Evolutionary conservation across 1,140 invertebrate genomes (phyloP), one percentile per base, ranked within the genome.

Genomic region (Aphis craccivora): DNA sequence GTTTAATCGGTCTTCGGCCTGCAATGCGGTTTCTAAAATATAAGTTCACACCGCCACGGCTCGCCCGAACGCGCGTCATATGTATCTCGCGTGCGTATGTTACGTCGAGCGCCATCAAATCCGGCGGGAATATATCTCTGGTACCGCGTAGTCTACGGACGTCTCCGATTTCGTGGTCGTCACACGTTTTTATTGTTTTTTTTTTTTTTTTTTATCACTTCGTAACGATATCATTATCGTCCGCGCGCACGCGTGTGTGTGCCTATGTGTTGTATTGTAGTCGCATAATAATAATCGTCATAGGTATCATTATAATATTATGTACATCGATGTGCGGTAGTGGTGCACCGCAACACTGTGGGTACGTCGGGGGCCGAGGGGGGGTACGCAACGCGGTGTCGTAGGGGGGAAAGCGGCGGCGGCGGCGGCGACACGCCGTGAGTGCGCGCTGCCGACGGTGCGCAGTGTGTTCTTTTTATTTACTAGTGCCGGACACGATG

Each of bases 401-500:
- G 89, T 90, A 43, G 89, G 37, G 89, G 89, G 89, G 89, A 90
- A 90, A 37, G 25, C 45, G 43, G 43, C 88, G 51, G 20, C 51
- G 88, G 35, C 88, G 45, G 35, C 51, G 53, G 53, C 88, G 88
- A 37, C 23, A 90, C 88, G 89, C 37, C 89, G 89, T 67, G 87
- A 25, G 89, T 43, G 89, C 89, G 55, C 53, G 53, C 18, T n/a
- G 89, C 53, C 5, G 55, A 43, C 55, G 89, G 89, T 7, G 89
- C 89, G 89, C 89, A 90, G 89, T 90, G 89, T 45, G 89, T 90
- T 90, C 60, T 90, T 90, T 43, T 37, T 67, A 67, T 90, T 90
- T 43, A 90, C 55, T 67, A 90, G 89, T 90, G 89, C 89, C 89
- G 89, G 89, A 90, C 89, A 90, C 89, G 89, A 90, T 90, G 89